Base-by-base conservation (phyloP, 2,113 vertebrate genomes). In the Larimichthys polyactis region DNA sequence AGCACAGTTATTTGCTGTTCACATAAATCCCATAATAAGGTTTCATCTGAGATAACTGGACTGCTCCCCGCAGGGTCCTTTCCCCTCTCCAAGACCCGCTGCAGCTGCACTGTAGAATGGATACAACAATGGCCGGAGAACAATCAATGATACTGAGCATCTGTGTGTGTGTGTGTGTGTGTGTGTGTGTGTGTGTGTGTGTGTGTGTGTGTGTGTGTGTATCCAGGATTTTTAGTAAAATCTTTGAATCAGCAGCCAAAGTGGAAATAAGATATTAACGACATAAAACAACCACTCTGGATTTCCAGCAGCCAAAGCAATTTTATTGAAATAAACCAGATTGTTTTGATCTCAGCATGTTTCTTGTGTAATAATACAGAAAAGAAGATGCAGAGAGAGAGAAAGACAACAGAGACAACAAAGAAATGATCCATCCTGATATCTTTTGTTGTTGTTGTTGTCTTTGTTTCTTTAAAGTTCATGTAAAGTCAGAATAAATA, bases 11-110 rank as follows among this genome's bases (percentile, higher is more conserved):
- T 83, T 82, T 87, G 90, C 75, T 89, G 77, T 90, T 91, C 90
- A 88, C 83, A 90, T 79, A 83, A 87, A 84, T 84, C 75, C 74
- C 77, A 64, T 90, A 87, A 94, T 92, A 83, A 90, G 93, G 87
- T 90, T 90, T 82, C 65, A 79, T 91, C 89, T 52, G 86, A 91
- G 89, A 90, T 90, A 89, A 91, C 84, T 62, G 75, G 76, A 79
- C 84, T 58, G 76, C 75, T 90, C 84, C 87, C 90, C 52, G 65
- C 75, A 75, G 90, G 86, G 81, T 55, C 71, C 79, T 86, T 82
- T 82, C 72, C 73, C 57, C 66, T 88, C 81, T 70, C 79, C 24
- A 69, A 89, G 88, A 84, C 69, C 82, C 79, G 77, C 75, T 82
- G 86, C 89, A 84, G 81, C 81, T 75, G 79, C 68, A 76, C 59